Conservation (phyloP, 2,797 vertebrate genomes). For the Margarornis squamiger region DNA sequence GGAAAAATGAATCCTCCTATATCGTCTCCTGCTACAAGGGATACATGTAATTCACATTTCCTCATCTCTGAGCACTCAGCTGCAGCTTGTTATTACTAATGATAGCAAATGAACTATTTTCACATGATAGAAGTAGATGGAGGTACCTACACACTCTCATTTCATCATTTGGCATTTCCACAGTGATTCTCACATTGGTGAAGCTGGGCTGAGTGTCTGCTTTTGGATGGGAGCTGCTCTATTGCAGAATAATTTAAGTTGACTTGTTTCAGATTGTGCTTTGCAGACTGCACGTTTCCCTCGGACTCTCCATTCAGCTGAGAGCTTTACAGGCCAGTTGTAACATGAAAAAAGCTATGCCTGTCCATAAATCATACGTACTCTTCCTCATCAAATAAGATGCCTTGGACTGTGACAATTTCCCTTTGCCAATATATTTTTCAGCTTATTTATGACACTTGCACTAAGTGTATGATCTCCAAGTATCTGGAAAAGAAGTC, state of each 20-base stretch:
- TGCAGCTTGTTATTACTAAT: neutral
- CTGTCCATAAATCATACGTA: neutral
- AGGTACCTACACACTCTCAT: neutral
- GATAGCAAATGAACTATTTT: neutral
- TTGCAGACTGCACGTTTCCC: neutral
- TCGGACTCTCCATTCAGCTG: neutral
- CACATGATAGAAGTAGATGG: neutral
- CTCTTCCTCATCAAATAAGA: neutral
- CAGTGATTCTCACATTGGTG: neutral
- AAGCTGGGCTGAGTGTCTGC: neutral
- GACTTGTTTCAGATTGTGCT: neutral
- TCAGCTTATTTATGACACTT: slow-evolving; percentile 22
- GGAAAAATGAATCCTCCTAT: neutral
- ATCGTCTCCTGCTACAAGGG: neutral
- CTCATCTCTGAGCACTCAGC: neutral
- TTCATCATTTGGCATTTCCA: neutral
- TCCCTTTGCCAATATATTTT: slow-evolving; percentile 13
- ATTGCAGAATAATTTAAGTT: neutral
- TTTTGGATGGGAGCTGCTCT: neutral
- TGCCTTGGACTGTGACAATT: neutral
- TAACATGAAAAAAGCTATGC: neutral
- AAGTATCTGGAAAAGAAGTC: slow-evolving; percentile 23
- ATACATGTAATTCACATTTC: neutral
- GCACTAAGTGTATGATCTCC: neutral
- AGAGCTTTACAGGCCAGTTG: neutral